These are phyloP conservation scores for Ataeniobius toweri DNA, from an alignment of 2,797 vertebrate species.

Conservation along the genomic window DNA sequence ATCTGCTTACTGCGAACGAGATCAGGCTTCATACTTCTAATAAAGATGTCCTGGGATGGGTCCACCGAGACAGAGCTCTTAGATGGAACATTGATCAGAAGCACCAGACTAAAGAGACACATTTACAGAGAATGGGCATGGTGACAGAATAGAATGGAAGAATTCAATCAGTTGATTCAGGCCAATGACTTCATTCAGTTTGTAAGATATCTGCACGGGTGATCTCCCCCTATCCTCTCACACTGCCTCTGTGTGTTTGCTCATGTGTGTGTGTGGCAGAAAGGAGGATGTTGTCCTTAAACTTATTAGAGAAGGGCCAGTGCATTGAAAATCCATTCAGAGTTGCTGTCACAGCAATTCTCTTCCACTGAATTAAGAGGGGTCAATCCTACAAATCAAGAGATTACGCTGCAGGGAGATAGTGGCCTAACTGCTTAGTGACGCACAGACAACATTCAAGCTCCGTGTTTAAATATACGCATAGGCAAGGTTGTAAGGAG, in stretches of 20 bases:
- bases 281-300: slow-evolving; percentile 68
- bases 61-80: slow-evolving; percentile 36
- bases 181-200: slow-evolving; percentile 50
- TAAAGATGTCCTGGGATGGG: slow-evolving; percentile 51
- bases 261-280: slow-evolving; percentile 14
- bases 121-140: slow-evolving; percentile 26
- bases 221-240: slow-evolving; percentile 36
- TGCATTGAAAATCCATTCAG: slow-evolving; percentile 79
- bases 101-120: slow-evolving; percentile 46
- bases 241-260: background rate
- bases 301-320: slow-evolving; percentile 74
- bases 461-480: background rate
- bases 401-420: slow-evolving; percentile 69
- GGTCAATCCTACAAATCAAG: slow-evolving; percentile 80
- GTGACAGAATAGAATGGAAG: slow-evolving; percentile 30
- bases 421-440: slow-evolving; percentile 49
- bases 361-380: slow-evolving; percentile 78
- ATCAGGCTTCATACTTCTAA: slow-evolving; percentile 40
- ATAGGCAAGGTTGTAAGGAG: background rate
- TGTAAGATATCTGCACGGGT: slow-evolving; percentile 45
- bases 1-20: slow-evolving; percentile 15
- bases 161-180: slow-evolving; percentile 43
- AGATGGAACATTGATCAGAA: slow-evolving; percentile 57
- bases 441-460: slow-evolving; percentile 26
- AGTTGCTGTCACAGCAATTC: slow-evolving; percentile 79